These are phyloP conservation scores for Trachelus stipa DNA, from an alignment of 2,888 invertebrate species.

Conservation along the genomic window DNA sequence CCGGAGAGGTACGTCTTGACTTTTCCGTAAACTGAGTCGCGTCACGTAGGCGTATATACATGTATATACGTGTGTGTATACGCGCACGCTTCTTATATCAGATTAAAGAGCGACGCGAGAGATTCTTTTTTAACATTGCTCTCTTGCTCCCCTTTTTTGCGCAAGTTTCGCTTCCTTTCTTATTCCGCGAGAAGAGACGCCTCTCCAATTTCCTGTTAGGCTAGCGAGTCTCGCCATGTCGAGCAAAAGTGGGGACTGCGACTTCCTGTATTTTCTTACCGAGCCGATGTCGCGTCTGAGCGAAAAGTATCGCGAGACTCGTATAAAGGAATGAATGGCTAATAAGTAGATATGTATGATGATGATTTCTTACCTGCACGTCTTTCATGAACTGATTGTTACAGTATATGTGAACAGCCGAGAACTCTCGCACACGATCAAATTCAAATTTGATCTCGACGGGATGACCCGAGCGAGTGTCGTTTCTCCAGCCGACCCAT, in stretches of 20 bases:
- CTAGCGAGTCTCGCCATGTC: background rate
- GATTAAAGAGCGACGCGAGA: constrained; percentile 1
- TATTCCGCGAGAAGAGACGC: constrained; percentile 1
- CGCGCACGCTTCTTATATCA: background rate
- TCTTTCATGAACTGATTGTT: constrained; percentile 89
- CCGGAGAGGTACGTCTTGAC: background rate
- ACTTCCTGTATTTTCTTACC: background rate
- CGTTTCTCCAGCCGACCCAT: constrained; percentile 94
- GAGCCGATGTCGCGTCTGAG: background rate
- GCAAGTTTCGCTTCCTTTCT: constrained; percentile 14
- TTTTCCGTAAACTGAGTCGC: background rate
- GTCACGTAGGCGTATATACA: background rate
- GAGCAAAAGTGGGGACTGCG: background rate
- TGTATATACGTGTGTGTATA: background rate
- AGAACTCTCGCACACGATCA: constrained; percentile 88
- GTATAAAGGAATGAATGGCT: background rate
- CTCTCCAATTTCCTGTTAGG: background rate
- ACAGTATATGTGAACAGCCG: constrained; percentile 82
- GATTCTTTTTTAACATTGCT: background rate
- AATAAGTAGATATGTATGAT: background rate
- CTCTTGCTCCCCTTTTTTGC: constrained; percentile 15
- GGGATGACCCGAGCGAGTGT: constrained; percentile 73
- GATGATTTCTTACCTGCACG: constrained; percentile 74
- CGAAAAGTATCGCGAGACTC: background rate
- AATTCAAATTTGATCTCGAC: constrained; percentile 84